phyloP scores from a whole-genome alignment of 2,113 vertebrate genomes.

The Electrona antarctica region DNA sequence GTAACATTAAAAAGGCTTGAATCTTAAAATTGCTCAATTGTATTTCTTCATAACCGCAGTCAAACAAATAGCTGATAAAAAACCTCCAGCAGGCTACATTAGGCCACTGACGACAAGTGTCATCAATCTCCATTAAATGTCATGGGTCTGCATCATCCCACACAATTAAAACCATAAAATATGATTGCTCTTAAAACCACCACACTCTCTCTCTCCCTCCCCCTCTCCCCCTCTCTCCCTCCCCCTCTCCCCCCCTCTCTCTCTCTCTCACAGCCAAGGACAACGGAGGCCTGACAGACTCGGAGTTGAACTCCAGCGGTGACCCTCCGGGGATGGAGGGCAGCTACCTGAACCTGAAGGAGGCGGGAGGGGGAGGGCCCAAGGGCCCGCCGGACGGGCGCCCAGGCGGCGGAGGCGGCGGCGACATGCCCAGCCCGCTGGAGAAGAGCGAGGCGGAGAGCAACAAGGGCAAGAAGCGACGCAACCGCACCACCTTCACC shows the following conservation, averaged over 20 bases:
- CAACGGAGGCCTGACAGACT: constrained; percentile 82
- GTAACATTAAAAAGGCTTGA: too few relatives aligned
- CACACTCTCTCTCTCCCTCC: too few relatives aligned
- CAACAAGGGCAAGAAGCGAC: constrained; percentile 95
- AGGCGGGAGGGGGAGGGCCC: constrained; percentile 67
- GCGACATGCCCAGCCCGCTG: constrained; percentile 86
- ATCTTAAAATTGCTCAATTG: neutral
- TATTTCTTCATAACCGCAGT: constrained; percentile 1
- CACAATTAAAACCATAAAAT: constrained; percentile 3
- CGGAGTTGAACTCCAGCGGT: constrained; percentile 81
- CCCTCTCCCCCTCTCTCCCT: neutral
- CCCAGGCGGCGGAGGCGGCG: constrained; percentile 70
- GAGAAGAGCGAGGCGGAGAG: constrained; percentile 91
- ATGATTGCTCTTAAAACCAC: neutral
- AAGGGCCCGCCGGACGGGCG: constrained; percentile 81
- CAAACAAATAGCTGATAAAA: constrained; percentile 7
- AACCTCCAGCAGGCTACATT: neutral
- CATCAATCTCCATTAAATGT: neutral
- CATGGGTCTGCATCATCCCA: neutral
- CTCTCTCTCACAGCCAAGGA: constrained; percentile 84
- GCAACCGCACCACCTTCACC: constrained; percentile 96
- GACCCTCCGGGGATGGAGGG: constrained; percentile 91
- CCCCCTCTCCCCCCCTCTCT: neutral
- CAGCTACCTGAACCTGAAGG: constrained; percentile 92
- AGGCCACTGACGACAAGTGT: neutral